A percentile compares a stretch with the other conserved stretches of the same genome.
phyloP scores from a whole-genome alignment of 2,113 vertebrate genomes.

The Thalassarche chlororhynchos region DNA sequence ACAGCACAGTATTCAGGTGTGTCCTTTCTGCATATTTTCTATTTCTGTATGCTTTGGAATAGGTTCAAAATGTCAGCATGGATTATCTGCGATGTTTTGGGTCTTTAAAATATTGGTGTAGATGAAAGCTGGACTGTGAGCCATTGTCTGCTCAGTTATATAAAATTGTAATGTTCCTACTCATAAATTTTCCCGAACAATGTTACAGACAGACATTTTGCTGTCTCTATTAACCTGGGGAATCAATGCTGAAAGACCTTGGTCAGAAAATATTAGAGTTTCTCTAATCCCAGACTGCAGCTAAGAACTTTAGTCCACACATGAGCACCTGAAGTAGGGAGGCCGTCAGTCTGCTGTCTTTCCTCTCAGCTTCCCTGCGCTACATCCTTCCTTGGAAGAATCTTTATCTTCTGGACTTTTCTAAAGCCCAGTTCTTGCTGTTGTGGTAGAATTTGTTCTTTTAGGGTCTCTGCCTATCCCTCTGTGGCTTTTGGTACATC shows the following conservation, averaged over 20 bases:
- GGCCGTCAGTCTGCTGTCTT: background rate
- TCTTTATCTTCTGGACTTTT: background rate
- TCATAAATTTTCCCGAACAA: background rate
- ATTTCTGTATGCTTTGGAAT: background rate
- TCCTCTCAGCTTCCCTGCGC: background rate
- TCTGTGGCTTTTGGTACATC: background rate
- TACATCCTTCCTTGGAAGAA: background rate
- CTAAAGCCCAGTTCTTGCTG: background rate
- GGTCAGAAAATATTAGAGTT: background rate
- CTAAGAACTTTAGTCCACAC: background rate
- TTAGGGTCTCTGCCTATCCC: background rate
- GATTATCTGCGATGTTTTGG: background rate
- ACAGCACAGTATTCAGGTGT: background rate
- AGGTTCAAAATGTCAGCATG: background rate
- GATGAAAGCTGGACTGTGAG: background rate
- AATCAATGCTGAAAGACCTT: background rate
- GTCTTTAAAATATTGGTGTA: background rate
- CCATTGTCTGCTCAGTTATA: background rate
- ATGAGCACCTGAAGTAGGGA: background rate
- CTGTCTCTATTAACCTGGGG: background rate
- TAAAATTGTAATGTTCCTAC: background rate
- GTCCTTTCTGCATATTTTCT: background rate
- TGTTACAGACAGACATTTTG: background rate
- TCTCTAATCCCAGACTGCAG: background rate
- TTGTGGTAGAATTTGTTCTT: background rate